Conservation (phyloP, 2,888 invertebrate genomes). For the Liodrosophila aerea region DNA sequence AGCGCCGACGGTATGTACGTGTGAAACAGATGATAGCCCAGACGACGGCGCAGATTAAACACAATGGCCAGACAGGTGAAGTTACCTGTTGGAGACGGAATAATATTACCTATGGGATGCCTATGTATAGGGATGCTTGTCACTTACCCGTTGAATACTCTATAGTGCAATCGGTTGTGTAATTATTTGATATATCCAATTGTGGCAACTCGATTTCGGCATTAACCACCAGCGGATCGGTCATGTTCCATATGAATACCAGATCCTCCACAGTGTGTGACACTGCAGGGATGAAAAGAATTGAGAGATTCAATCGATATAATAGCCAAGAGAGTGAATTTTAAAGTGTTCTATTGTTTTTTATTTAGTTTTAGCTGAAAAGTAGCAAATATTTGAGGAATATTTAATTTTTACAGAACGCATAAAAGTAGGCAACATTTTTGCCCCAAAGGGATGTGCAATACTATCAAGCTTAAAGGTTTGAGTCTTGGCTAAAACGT, state of each 20-base stretch:
- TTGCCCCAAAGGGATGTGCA: too few relatives aligned
- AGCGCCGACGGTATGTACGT: slow-evolving; percentile 95
- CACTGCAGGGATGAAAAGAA: too few relatives aligned
- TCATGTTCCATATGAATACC: slow-evolving; percentile 96
- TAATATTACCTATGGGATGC: too few relatives aligned
- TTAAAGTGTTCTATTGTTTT: too few relatives aligned
- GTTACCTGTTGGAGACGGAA: slow-evolving; percentile 85
- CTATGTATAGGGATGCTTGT: too few relatives aligned
- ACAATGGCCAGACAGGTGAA: slow-evolving; percentile 95
- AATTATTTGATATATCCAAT: slow-evolving; percentile 91
- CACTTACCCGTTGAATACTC: slow-evolving; percentile 90
- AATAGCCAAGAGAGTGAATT: background rate
- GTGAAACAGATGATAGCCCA: slow-evolving; percentile 95
- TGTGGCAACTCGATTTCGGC: slow-evolving; percentile 95
- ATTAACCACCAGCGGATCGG: slow-evolving; percentile 93
- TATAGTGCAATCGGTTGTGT: slow-evolving; percentile 95
- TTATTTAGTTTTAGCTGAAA: too few relatives aligned
- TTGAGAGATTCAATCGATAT: slow-evolving; percentile 21
- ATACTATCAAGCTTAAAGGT: too few relatives aligned
- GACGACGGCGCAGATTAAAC: slow-evolving; percentile 90
- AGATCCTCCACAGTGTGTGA: slow-evolving; percentile 97
- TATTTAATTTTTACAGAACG: too few relatives aligned
- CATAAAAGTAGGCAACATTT: too few relatives aligned
- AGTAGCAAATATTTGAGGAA: too few relatives aligned
- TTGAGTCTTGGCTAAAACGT: too few relatives aligned